Evolutionary conservation across 2,113 vertebrate genomes (phyloP).

Genomic region (Pomatostomus ruficeps): DNA sequence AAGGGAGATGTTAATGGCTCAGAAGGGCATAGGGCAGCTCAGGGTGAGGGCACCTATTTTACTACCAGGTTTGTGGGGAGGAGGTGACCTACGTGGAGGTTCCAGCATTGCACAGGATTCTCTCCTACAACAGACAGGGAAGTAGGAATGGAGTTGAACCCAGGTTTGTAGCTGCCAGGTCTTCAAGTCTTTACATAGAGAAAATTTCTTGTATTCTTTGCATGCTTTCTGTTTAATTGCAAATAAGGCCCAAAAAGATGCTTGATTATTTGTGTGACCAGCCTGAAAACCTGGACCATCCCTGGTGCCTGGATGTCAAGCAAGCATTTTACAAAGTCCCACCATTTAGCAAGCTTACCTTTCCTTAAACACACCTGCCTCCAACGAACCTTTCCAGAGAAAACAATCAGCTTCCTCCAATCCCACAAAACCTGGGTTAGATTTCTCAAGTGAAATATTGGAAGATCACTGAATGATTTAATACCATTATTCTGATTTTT

Average conservation of each 20-base stretch:
- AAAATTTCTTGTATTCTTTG: background rate
- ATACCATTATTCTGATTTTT: background rate
- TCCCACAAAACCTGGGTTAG: background rate
- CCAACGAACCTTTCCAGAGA: background rate
- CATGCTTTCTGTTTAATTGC: background rate
- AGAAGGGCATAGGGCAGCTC: background rate
- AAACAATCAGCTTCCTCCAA: background rate
- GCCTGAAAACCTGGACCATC: background rate
- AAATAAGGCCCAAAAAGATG: background rate
- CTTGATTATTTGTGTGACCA: background rate
- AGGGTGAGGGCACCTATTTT: background rate
- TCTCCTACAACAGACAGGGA: background rate
- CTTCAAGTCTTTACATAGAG: background rate
- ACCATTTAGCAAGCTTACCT: background rate
- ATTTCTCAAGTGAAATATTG: background rate
- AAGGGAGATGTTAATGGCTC: background rate
- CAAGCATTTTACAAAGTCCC: fast-evolving
- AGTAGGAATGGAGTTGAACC: background rate
- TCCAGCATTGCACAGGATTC: background rate
- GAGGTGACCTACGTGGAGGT: background rate
- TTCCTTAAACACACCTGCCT: background rate
- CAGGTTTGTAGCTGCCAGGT: background rate
- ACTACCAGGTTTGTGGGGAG: background rate
- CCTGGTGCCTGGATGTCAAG: background rate
- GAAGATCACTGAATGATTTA: background rate